Evolutionary conservation across 2,797 vertebrate genomes (phyloP).

Genomic region (Coluber constrictor): DNA sequence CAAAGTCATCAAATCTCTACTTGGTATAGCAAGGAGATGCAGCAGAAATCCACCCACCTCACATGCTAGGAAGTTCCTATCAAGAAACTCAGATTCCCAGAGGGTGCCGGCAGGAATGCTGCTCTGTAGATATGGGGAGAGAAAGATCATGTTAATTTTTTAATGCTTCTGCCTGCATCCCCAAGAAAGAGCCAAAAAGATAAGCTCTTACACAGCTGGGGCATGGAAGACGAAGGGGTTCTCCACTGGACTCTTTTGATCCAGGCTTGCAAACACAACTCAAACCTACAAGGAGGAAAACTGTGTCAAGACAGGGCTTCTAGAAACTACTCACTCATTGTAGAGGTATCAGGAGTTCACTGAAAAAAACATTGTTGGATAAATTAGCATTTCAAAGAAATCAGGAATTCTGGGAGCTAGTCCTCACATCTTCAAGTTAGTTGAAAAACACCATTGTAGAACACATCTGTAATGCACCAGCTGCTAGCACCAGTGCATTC

Average conservation of each 20-base stretch:
- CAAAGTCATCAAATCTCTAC: background rate
- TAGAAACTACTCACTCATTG: background rate
- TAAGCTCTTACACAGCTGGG: background rate
- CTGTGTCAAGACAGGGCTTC: too few relatives aligned
- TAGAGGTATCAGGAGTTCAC: background rate
- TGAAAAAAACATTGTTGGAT: background rate
- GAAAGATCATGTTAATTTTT: background rate
- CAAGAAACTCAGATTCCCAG: slow-evolving; percentile 48
- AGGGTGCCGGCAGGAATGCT: background rate
- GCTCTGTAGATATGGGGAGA: slow-evolving; percentile 6
- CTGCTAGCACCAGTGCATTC: background rate
- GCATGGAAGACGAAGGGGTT: background rate
- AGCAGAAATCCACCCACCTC: slow-evolving; percentile 32
- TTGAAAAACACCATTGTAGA: background rate
- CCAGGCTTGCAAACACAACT: slow-evolving; percentile 12
- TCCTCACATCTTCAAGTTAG: background rate
- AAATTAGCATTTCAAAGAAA: background rate
- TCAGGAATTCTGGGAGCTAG: background rate
- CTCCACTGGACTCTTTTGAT: background rate
- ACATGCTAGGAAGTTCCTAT: slow-evolving; percentile 47
- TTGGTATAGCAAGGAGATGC: background rate
- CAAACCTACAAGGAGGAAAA: slow-evolving; percentile 27
- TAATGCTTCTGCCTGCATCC: too few relatives aligned
- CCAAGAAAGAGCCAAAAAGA: background rate
- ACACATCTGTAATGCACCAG: background rate